Conservation (phyloP, 2,797 vertebrate genomes). For the Cottoperca gobio region DNA sequence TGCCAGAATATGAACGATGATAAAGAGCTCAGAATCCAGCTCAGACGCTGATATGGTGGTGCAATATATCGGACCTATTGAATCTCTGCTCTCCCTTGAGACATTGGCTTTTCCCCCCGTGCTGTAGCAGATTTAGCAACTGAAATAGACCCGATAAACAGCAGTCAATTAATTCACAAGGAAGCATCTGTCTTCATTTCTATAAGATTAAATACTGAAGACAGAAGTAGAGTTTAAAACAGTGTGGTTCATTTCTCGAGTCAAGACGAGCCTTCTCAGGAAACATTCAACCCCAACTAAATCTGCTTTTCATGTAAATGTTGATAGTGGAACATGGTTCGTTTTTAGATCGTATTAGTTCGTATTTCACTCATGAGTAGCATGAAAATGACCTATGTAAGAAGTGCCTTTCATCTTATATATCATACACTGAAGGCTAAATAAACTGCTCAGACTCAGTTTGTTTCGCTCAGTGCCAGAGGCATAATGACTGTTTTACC, state of each 20-base stretch:
- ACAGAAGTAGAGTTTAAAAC: constrained; percentile 24
- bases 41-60: constrained; percentile 28
- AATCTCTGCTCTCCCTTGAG: constrained; percentile 48
- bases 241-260: not conserved
- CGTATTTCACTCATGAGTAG: not conserved
- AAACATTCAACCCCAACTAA: constrained; percentile 7
- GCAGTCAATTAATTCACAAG: too few species aligned
- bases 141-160: constrained; percentile 44
- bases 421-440: constrained; percentile 14
- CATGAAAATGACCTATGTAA: constrained; percentile 18
- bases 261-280: constrained; percentile 22
- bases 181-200: too few species aligned
- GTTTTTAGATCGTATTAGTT: constrained; percentile 32
- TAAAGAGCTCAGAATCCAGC: constrained; percentile 54
- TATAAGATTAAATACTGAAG: constrained; percentile 17
- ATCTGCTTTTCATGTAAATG: constrained; percentile 40
- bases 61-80: constrained; percentile 39
- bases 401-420: not conserved
- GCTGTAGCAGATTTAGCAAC: constrained; percentile 50
- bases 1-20: constrained; percentile 47
- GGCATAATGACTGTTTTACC: constrained; percentile 51
- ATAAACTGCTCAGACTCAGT: constrained; percentile 29
- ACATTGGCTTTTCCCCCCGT: constrained; percentile 30
- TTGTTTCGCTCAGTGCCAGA: constrained; percentile 12
- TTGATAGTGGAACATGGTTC: constrained; percentile 32